Conservation (phyloP, 2,797 vertebrate genomes). For the Micropoecilia bifurca region DNA sequence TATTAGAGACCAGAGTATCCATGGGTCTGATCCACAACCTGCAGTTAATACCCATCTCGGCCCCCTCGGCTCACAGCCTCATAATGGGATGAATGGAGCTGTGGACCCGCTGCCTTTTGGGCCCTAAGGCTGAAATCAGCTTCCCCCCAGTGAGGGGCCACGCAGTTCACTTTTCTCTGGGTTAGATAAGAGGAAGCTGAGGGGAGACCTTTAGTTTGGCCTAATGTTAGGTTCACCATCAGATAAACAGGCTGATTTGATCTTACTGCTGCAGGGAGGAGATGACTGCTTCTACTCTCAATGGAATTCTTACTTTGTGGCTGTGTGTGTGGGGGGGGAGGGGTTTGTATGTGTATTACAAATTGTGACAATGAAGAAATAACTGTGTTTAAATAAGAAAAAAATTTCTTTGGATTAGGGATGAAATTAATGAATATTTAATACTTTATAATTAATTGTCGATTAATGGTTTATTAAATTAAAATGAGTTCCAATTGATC, state of each 20-base stretch:
- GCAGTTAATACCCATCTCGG: slow-evolving; percentile 56
- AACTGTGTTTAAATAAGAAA: neutral
- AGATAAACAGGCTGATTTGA: slow-evolving; percentile 80
- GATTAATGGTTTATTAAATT: no score
- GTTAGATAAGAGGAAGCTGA: slow-evolving; percentile 77
- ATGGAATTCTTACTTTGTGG: slow-evolving; percentile 68
- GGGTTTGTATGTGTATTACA: slow-evolving; percentile 1
- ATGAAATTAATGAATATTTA: neutral
- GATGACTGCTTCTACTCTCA: slow-evolving; percentile 65
- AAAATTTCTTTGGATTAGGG: neutral
- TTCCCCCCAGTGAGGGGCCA: slow-evolving; percentile 65
- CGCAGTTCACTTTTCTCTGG: slow-evolving; percentile 74
- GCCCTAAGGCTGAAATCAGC: slow-evolving; percentile 77
- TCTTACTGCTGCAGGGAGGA: slow-evolving; percentile 70
- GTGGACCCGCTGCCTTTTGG: slow-evolving; percentile 63
- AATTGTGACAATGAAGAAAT: slow-evolving; percentile 9
- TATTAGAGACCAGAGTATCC: slow-evolving; percentile 54
- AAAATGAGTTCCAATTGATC: no score
- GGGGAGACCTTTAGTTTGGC: slow-evolving; percentile 73
- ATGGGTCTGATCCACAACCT: slow-evolving; percentile 62
- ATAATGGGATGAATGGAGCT: slow-evolving; percentile 68
- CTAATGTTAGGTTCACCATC: slow-evolving; percentile 81
- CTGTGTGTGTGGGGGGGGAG: slow-evolving; percentile 2
- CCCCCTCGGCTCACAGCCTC: slow-evolving; percentile 42
- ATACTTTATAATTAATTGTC: no score